Conservation (phyloP, 2,113 vertebrate species). For the Saccopteryx bilineata region DNA sequence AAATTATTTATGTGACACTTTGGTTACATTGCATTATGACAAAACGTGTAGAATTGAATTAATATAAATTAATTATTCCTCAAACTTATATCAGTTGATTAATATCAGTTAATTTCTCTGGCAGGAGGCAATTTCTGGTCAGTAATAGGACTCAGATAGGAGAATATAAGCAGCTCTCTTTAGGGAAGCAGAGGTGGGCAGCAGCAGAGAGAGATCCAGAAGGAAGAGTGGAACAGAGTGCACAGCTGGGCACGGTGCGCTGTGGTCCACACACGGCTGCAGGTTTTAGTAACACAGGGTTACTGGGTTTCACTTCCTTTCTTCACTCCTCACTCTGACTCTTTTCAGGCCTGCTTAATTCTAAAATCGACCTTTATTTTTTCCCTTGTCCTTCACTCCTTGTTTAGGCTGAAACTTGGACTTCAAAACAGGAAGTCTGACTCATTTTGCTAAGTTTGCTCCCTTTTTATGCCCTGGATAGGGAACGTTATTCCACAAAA, state of each 20-base stretch:
- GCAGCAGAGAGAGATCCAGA: not conserved
- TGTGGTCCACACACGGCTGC: too few species aligned
- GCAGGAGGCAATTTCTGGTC: not conserved
- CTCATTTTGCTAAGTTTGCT: not conserved
- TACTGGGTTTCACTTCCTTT: not conserved
- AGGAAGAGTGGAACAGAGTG: not conserved
- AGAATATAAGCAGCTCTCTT: not conserved
- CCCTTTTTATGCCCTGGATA: not conserved
- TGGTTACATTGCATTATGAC: not conserved
- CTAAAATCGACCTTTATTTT: not conserved
- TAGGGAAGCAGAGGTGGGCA: not conserved
- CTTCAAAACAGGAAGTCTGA: slow-evolving; percentile 23
- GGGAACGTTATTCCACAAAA: not conserved
- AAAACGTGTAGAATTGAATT: not conserved
- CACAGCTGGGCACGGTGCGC: too few species aligned
- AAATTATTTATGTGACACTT: not conserved
- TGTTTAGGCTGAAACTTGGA: not conserved
- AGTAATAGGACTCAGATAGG: not conserved
- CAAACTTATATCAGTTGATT: not conserved
- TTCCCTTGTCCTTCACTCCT: not conserved
- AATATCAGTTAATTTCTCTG: not conserved
- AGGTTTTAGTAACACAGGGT: not conserved
- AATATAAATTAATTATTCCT: not conserved
- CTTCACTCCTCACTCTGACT: not conserved
- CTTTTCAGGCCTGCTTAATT: not conserved